phyloP scores from a whole-genome alignment of 2,888 invertebrate species.

The Odontocolon sp. region DNA sequence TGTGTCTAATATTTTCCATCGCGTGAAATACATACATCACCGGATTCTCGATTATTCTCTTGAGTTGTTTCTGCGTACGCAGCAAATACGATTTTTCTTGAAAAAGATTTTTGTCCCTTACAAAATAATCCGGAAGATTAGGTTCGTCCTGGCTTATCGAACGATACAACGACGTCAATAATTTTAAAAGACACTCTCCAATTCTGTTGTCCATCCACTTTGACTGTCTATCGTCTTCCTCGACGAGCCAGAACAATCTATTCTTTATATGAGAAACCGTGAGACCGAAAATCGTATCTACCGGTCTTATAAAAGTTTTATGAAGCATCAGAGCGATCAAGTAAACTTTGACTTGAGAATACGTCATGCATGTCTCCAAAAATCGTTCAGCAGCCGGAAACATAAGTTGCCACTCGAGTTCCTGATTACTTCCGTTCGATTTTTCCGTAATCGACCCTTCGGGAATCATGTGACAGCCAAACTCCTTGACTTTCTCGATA shows the following conservation, averaged over 20 bases:
- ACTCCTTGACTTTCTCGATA: constrained; percentile 85
- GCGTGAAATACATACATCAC: constrained; percentile 87
- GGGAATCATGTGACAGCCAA: constrained; percentile 88
- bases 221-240: constrained; percentile 84
- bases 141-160: constrained; percentile 84
- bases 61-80: constrained; percentile 86
- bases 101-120: constrained; percentile 87
- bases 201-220: constrained; percentile 89
- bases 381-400: constrained; percentile 90
- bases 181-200: constrained; percentile 85
- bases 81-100: constrained; percentile 85
- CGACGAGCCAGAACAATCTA: constrained; percentile 90
- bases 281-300: constrained; percentile 85
- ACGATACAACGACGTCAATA: constrained; percentile 85
- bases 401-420: constrained; percentile 89
- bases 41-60: constrained; percentile 87
- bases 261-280: constrained; percentile 88
- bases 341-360: constrained; percentile 87
- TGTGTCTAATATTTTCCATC: constrained; percentile 86
- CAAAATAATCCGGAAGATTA: constrained; percentile 87
- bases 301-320: constrained; percentile 87
- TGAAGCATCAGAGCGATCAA: constrained; percentile 87
- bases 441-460: constrained; percentile 83
- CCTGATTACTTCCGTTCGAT: constrained; percentile 83
- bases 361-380: constrained; percentile 87